Evolutionary conservation across 2,888 invertebrate genomes (phyloP).

Genomic region (Zootermopsis nevadensis): DNA sequence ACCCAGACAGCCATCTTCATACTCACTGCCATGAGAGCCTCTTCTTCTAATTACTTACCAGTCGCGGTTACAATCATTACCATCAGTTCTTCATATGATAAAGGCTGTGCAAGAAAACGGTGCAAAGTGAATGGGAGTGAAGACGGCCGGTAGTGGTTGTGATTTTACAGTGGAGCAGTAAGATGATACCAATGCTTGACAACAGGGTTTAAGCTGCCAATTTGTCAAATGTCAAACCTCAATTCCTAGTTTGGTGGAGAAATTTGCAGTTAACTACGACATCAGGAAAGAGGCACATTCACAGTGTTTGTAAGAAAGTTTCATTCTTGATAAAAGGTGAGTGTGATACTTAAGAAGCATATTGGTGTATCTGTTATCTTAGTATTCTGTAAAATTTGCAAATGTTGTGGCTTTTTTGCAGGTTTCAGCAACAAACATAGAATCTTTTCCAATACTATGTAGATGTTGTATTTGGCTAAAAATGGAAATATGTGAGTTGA

Average conservation of each 20-base stretch:
- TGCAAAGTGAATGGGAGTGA: too few relatives aligned
- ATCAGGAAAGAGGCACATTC: neutral
- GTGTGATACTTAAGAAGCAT: neutral
- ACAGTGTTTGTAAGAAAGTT: conserved; percentile 5
- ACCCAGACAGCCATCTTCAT: too few relatives aligned
- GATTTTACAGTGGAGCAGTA: neutral
- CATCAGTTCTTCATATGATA: too few relatives aligned
- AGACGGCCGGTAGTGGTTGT: neutral
- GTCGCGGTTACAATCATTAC: too few relatives aligned
- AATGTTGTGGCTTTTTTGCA: conserved; percentile 9
- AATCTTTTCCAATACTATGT: neutral
- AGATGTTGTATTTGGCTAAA: neutral
- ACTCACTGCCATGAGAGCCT: too few relatives aligned
- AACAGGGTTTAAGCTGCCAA: conserved; percentile 23
- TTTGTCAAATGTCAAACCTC: neutral
- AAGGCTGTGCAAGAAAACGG: too few relatives aligned
- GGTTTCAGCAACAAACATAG: conserved; percentile 17
- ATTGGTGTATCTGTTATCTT: neutral
- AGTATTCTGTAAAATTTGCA: neutral
- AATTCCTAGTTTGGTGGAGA: neutral
- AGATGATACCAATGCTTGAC: conserved; percentile 19
- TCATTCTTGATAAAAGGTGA: conserved; percentile 8
- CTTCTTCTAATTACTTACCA: too few relatives aligned
- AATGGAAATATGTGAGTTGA: neutral
- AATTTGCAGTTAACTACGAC: neutral